Percentiles rank a stretch among this genome's conserved stretches.
Evolutionary conservation across 2,888 invertebrate genomes (phyloP).

Genomic region (Drosophila pegasa): DNA sequence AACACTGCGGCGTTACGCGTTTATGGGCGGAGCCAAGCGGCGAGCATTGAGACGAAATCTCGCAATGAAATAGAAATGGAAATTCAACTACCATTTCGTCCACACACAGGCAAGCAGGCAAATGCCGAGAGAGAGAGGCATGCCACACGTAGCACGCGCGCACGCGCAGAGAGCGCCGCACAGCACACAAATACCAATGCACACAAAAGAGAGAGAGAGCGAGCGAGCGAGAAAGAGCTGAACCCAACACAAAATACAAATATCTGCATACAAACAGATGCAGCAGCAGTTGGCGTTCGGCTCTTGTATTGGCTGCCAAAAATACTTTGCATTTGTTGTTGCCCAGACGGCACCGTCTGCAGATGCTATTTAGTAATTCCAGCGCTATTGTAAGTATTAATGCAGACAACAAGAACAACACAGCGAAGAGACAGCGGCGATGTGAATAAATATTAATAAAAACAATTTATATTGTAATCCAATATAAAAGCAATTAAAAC

Average conservation of each 20-base stretch:
- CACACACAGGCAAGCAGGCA: constrained; percentile 32
- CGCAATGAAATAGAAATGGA: constrained; percentile 62
- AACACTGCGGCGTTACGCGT: constrained; percentile 56
- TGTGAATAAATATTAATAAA: constrained; percentile 42
- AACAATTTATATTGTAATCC: constrained; percentile 25
- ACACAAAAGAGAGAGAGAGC: constrained; percentile 15
- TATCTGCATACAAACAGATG: constrained; percentile 43
- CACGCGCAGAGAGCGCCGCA: constrained; percentile 53
- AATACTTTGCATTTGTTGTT: constrained; percentile 44
- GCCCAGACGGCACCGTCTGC: constrained; percentile 44
- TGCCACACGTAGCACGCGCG: constrained; percentile 27
- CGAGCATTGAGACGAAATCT: constrained; percentile 56
- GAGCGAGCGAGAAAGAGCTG: constrained; percentile 16
- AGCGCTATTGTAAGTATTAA: constrained; percentile 43
- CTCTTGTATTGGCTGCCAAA: constrained; percentile 58
- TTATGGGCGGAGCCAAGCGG: constrained; percentile 67
- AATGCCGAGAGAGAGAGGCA: constrained; percentile 25
- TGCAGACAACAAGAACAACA: constrained; percentile 3
- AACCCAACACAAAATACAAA: constrained; percentile 30
- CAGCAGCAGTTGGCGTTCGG: constrained; percentile 52
- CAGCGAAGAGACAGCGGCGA: constrained; percentile 36
- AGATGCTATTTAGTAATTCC: constrained; percentile 52
- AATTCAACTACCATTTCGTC: constrained; percentile 68
- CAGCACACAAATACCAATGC: constrained; percentile 69
- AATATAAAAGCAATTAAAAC: constrained; percentile 15